phyloP scores from a whole-genome alignment of 2,888 invertebrate species.

The Pammene aurita region DNA sequence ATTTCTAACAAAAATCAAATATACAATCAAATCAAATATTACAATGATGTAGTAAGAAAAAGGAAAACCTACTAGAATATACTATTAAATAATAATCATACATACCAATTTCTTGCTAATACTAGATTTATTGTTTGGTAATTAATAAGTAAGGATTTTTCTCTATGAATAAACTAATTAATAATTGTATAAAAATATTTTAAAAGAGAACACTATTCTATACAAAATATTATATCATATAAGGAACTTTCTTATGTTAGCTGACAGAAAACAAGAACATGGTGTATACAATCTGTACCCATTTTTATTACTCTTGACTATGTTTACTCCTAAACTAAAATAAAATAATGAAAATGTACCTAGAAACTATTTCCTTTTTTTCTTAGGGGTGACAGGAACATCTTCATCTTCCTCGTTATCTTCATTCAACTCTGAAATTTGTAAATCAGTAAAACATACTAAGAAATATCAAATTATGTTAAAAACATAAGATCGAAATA shows the following conservation, averaged over 20 bases:
- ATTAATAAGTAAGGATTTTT: neutral
- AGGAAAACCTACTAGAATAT: neutral
- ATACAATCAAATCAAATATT: neutral
- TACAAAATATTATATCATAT: too few relatives aligned
- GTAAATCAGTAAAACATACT: neutral
- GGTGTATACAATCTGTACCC: conserved; percentile 2
- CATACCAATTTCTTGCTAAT: neutral
- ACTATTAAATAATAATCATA: neutral
- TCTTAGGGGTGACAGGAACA: conserved; percentile 55
- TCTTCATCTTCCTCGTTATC: conserved; percentile 52
- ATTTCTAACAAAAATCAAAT: neutral
- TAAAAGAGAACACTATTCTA: too few relatives aligned
- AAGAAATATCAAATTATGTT: neutral
- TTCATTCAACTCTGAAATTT: conserved; percentile 42
- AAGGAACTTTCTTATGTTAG: too few relatives aligned
- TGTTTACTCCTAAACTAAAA: conserved; percentile 12
- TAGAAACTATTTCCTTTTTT: conserved; percentile 56
- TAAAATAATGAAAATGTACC: conserved; percentile 33
- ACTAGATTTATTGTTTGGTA: neutral
- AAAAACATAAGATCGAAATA: too few relatives aligned
- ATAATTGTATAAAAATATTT: too few relatives aligned
- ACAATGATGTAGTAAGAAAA: neutral
- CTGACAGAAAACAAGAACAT: neutral
- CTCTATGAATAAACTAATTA: neutral
- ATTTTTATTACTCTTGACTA: neutral